These are phyloP conservation scores for Hydroisotoma schaefferi DNA, from an alignment of 2,888 invertebrate species.

Conservation along the genomic window DNA sequence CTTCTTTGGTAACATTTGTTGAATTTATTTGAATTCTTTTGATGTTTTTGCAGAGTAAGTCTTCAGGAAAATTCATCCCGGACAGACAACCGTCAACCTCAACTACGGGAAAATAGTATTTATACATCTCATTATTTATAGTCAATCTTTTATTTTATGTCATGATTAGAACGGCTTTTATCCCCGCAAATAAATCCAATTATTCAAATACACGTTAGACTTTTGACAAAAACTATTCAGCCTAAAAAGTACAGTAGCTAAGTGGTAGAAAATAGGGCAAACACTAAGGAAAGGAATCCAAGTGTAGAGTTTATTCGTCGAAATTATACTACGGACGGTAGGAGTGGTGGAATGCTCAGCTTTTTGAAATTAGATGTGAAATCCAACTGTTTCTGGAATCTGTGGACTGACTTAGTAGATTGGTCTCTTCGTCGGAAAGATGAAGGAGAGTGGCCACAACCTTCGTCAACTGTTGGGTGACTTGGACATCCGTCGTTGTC, in stretches of 20 bases:
- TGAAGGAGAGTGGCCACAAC: conserved; percentile 45
- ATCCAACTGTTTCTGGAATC: conserved; percentile 24
- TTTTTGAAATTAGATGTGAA: conserved; percentile 1
- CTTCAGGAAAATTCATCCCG: conserved; percentile 6
- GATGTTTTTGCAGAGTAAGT: conserved; percentile 1
- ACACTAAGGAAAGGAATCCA: no score
- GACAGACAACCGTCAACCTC: conserved; percentile 9
- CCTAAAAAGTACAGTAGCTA: no score
- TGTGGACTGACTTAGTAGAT: conserved; percentile 27
- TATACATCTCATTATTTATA: conserved; percentile 18
- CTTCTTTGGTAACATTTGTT: no score
- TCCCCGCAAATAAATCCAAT: conserved; percentile 5
- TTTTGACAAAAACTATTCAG: no score
- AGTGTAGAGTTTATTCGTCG: no score
- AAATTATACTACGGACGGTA: no score
- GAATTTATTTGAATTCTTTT: neutral
- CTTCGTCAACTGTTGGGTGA: conserved; percentile 42
- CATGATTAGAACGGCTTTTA: neutral
- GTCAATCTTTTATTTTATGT: neutral
- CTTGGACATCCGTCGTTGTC: conserved; percentile 46
- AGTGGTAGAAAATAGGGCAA: no score
- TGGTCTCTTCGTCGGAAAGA: conserved; percentile 41
- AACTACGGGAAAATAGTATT: conserved; percentile 14
- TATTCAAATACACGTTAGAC: no score
- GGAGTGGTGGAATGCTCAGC: conserved; percentile 15